Evolutionary conservation across 2,113 vertebrate species (phyloP).

Genomic region (Panthera leo): DNA sequence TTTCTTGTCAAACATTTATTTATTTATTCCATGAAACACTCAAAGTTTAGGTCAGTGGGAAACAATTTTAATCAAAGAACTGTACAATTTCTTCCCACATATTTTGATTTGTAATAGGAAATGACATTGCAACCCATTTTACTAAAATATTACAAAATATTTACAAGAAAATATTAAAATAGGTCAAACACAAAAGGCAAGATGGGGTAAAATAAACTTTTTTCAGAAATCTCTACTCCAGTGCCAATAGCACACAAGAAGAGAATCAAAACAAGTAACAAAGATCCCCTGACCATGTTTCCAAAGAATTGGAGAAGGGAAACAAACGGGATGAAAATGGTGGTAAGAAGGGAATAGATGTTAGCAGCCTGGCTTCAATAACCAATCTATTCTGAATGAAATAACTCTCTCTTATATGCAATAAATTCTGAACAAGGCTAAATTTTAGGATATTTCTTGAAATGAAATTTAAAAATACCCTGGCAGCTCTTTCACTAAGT

Average conservation of each 20-base stretch:
- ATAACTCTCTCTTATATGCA: background rate
- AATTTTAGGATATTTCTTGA: constrained; percentile 38
- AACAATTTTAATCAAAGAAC: constrained; percentile 72
- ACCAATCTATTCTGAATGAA: background rate
- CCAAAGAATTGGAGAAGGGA: background rate
- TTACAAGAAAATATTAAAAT: constrained; percentile 78
- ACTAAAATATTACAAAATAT: constrained; percentile 79
- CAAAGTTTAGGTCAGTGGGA: constrained; percentile 69
- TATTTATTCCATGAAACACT: constrained; percentile 70
- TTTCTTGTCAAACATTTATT: constrained; percentile 69
- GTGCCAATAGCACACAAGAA: constrained; percentile 53
- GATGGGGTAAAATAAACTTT: constrained; percentile 53
- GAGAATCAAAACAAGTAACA: constrained; percentile 52
- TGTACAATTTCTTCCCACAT: constrained; percentile 70
- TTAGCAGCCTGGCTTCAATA: constrained; percentile 37
- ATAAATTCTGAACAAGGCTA: constrained; percentile 42
- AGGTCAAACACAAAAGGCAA: constrained; percentile 68
- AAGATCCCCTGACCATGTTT: background rate
- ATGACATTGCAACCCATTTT: constrained; percentile 71
- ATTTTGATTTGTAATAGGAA: constrained; percentile 69
- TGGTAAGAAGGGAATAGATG: background rate
- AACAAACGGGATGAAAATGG: background rate
- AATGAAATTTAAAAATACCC: constrained; percentile 56
- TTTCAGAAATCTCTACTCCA: constrained; percentile 57
- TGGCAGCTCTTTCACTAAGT: constrained; percentile 4